Percentiles rank a stretch among this genome's conserved stretches.
Conservation (phyloP, 2,888 invertebrate species). For the Melanchra persicariae region DNA sequence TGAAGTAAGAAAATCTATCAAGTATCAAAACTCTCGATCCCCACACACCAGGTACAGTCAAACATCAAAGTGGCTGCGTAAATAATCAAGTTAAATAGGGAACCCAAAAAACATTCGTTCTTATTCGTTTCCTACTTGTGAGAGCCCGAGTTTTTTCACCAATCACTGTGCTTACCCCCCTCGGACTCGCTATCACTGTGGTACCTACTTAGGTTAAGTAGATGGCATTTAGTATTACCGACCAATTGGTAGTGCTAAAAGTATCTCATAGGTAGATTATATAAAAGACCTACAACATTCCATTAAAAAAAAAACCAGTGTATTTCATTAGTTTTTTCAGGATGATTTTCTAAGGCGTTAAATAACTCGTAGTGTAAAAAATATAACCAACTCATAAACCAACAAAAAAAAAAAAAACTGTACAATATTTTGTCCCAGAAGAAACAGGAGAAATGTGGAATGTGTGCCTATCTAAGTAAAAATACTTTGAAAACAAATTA, state of each 20-base stretch:
- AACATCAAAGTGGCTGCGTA: conserved; percentile 70
- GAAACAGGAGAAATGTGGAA: too few relatives aligned
- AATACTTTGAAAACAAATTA: background rate
- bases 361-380: too few relatives aligned
- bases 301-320: too few relatives aligned
- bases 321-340: too few relatives aligned
- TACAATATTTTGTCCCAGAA: too few relatives aligned
- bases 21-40: conserved; percentile 57
- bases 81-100: conserved; percentile 81
- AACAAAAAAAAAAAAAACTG: too few relatives aligned
- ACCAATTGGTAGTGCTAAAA: background rate
- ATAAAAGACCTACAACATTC: too few relatives aligned
- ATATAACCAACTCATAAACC: too few relatives aligned
- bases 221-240: conserved; percentile 34
- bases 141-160: conserved; percentile 59
- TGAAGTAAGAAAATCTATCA: background rate
- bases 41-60: conserved; percentile 46
- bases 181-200: conserved; percentile 39
- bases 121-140: conserved; percentile 67
- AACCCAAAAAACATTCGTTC: conserved; percentile 64
- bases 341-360: too few relatives aligned
- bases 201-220: conserved; percentile 48
- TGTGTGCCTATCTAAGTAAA: too few relatives aligned
- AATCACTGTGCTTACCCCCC: conserved; percentile 61
- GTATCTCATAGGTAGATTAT: background rate